Base-by-base conservation (phyloP, 2,797 vertebrate species). In the Gymnothorax javanicus region DNA sequence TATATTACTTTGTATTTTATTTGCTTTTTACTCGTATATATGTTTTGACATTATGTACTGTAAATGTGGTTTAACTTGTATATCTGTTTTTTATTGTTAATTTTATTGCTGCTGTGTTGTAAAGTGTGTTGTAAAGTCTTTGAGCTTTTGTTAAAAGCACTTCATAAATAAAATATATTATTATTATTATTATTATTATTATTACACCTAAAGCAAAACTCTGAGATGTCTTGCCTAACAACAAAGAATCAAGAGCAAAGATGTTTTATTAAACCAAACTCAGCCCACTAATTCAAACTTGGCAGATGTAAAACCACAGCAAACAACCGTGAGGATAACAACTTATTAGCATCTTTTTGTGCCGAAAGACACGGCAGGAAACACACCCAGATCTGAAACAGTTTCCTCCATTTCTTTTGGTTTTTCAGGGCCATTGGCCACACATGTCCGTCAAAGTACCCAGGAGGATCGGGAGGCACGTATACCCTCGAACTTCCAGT, bases 361-460 rank as follows among this genome's bases (percentile, higher is more conserved):
- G 17, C 62, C 20, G 5, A 20, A 67, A 67, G 0, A 0, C 6
- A 17, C 54, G 8, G 83, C 27, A 20, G 56, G 56, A 57, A 77
- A 90, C 95, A 92, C 93, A 98, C 98, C 94, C 4, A 98, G 88
- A 23, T 93, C 94, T 57, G 91, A 93, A 17, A 92, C 84, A 83
- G 89, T 89, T 73, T 89, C 90, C 90, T 98, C 96, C 93, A 98
- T 93, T 92, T 97, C 96, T 79, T 84, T 77, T 94, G 96, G 89
- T 98, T 96, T 91, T 96, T 97, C 82, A 98, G 90, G 92, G 98
- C 98, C 98, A 98, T 99, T 62, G 98, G 98, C 98, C 98, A 99
- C 90, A 99, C 97, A 0, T 99, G 94, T 92, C 96, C 94, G 43
- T 99, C 97, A 84, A 99, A 99, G 90, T 97, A 98, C 2, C 96